phyloP scores from a whole-genome alignment of 35 echinoderm and acorn worm genomes.

The Lytechinus variegatus region DNA sequence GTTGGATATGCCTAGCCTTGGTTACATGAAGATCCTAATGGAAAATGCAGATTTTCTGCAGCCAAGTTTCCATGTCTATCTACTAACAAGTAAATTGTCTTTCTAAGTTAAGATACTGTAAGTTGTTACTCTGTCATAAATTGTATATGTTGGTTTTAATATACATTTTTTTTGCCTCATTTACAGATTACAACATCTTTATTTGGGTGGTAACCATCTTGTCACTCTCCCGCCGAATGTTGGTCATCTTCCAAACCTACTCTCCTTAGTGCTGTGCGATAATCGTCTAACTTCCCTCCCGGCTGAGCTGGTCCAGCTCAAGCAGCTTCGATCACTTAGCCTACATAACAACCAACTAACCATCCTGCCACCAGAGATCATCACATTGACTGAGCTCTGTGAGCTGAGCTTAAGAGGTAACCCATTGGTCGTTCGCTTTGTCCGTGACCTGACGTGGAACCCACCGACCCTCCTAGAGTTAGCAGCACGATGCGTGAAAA shows the following conservation, averaged over 20 bases:
- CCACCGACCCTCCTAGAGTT: constrained; percentile 86
- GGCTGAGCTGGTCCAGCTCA: constrained; percentile 69
- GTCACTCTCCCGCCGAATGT: constrained; percentile 67
- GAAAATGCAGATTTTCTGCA: too few relatives aligned
- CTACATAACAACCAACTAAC: constrained; percentile 91
- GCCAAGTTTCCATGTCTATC: too few relatives aligned
- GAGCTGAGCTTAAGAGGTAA: constrained; percentile 87
- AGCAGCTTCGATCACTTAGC: constrained; percentile 76
- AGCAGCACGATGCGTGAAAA: constrained; percentile 72
- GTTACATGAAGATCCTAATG: too few relatives aligned
- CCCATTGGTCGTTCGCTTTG: constrained; percentile 90
- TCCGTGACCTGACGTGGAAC: constrained; percentile 83
- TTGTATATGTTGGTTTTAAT: too few relatives aligned
- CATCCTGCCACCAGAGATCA: constrained; percentile 85
- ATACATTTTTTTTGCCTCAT: not conserved
- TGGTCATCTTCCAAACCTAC: constrained; percentile 56
- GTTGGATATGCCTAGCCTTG: too few relatives aligned
- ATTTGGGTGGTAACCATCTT: constrained; percentile 89
- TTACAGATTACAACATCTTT: constrained; percentile 81
- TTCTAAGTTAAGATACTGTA: too few relatives aligned
- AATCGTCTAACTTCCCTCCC: constrained; percentile 75
- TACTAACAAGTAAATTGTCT: too few relatives aligned
- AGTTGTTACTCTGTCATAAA: too few relatives aligned
- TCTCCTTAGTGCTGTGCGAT: constrained; percentile 72
- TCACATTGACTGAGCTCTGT: constrained; percentile 73